Evolutionary conservation across 2,113 vertebrate species (phyloP), one percentile per base, ranked within the genome.

Genomic region (Gobio gobio): DNA sequence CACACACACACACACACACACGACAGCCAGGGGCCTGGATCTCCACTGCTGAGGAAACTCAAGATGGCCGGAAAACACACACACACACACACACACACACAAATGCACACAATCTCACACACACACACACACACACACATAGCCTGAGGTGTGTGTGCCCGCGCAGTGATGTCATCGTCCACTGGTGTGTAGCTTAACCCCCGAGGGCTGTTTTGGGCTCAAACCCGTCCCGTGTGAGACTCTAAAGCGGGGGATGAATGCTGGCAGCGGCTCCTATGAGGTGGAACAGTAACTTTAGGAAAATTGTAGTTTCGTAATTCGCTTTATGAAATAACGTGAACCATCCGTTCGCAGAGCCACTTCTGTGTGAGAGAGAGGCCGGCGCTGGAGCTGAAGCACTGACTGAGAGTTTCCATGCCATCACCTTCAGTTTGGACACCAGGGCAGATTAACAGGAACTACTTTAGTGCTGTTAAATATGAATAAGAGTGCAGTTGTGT

Each of bases 21-120:
- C 29, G 10, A 33, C 59, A 68, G 63, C 26, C 45, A 33, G 20
- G 14, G 72, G 72, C 74, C 74, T 76, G 16, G 18, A 43, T 1
- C 49, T 66, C 22, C 18, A 72, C 47, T 82, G 26, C 12, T 70
- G 13, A 83, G 22, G 81, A 83, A 83, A 83, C 81, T 83, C 33
- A 56, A 83, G 81, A 72, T 58, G 49, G 81, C 64, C 81, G 66
- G 66, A 83, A 83, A 83, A 81, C 74, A 76, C 74, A 20, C 24
- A 29, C 24, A 20, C 12, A 16, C 70, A 29, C 2, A 26, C n/a
- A 45, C 36, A 13, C 36, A 5, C 56, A 49, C 20, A 16, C 70
- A 72, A 10, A 49, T 47, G 20, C 73, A 14, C n/a, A 18, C 45
- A 18, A 22, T 13, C 40, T 26, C 70, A 73, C 10, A 80, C 45